Conservation (phyloP, 2,888 invertebrate genomes). For the Crepidodera aurea region DNA sequence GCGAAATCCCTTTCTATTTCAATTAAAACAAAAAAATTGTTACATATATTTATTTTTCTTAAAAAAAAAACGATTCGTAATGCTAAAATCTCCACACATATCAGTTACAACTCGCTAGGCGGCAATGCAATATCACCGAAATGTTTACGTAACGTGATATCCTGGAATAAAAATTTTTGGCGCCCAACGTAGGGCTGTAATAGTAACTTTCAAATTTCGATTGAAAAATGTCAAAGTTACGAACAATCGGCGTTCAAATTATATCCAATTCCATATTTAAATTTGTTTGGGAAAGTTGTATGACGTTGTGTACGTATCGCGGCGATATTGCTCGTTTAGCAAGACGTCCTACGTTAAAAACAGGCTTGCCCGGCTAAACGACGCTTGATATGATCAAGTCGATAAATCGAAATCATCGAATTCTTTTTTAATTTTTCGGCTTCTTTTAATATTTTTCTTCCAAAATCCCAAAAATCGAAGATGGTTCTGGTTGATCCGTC, state of each 20-base stretch:
- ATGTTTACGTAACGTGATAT: conserved; percentile 1
- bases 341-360: conserved; percentile 7
- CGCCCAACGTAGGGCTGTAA: neutral
- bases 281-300: neutral
- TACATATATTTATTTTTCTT: conserved; percentile 27
- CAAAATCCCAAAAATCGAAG: neutral
- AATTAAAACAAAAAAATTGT: conserved; percentile 2
- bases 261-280: neutral
- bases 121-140: neutral
- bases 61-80: conserved; percentile 14
- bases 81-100: conserved; percentile 18
- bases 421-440: conserved; percentile 33
- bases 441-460: conserved; percentile 12
- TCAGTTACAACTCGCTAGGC: conserved; percentile 1
- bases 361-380: conserved; percentile 39
- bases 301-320: conserved; percentile 3
- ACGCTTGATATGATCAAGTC: conserved; percentile 39
- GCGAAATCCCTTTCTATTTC: conserved; percentile 1
- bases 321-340: conserved; percentile 2
- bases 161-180: no score
- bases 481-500: neutral
- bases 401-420: conserved; percentile 32
- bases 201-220: neutral
- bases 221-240: neutral
- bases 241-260: neutral